phyloP scores from a whole-genome alignment of 2,888 invertebrate species.

The Cheilosia vulpina region DNA sequence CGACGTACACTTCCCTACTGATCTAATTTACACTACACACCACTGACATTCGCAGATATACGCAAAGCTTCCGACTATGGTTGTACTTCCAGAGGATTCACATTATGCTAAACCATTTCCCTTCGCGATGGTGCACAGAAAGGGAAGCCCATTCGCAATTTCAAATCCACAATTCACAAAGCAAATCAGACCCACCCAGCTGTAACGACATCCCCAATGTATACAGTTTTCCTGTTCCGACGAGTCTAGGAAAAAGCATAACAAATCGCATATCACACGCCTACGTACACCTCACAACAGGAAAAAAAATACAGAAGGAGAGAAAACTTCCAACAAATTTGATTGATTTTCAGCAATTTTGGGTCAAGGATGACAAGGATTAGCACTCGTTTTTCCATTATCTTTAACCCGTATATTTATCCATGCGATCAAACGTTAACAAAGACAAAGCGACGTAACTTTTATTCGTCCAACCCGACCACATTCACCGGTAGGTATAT shows the following conservation, averaged over 20 bases:
- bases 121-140: not conserved
- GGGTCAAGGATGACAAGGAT: constrained; percentile 71
- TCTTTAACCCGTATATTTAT: constrained; percentile 19
- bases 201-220: not conserved
- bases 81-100: not conserved
- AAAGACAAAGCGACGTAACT: constrained; percentile 16
- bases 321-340: constrained; percentile 10
- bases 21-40: not conserved
- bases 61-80: not conserved
- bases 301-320: not conserved
- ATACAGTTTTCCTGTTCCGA: not conserved
- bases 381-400: constrained; percentile 53
- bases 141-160: not conserved
- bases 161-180: not conserved
- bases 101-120: constrained; percentile 14
- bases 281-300: not conserved
- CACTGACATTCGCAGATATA: not conserved
- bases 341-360: constrained; percentile 65
- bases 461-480: not conserved
- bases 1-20: not conserved
- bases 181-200: constrained; percentile 7
- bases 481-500: constrained; percentile 32
- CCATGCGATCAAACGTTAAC: constrained; percentile 45
- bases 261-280: constrained; percentile 8
- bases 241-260: constrained; percentile 2